Evolutionary conservation across 1,140 invertebrate species (phyloP).

Genomic region (Pseudomyrmex flavicornis): DNA sequence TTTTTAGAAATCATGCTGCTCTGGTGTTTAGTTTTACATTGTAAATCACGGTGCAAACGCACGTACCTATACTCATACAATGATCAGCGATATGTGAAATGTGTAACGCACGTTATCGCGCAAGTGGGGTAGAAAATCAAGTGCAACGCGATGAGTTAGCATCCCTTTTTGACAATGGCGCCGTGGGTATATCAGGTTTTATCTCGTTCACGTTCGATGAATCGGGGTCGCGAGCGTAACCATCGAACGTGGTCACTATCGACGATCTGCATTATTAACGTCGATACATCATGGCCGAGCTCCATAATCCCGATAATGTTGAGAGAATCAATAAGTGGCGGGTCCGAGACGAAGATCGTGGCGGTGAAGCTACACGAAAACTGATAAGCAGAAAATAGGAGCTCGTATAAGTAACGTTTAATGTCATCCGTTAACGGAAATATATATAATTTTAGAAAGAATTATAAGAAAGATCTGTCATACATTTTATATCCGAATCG

Average conservation of each 20-base stretch:
- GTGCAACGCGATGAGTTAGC: constrained; percentile 50
- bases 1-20: background rate
- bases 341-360: background rate
- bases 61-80: background rate
- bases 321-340: constrained; percentile 50
- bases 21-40: background rate
- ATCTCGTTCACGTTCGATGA: constrained; percentile 71
- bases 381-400: constrained; percentile 40
- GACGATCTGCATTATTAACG: constrained; percentile 52
- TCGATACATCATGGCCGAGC: constrained; percentile 47
- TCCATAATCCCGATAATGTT: constrained; percentile 65
- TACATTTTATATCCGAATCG: too few relatives aligned
- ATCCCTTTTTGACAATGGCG: constrained; percentile 52
- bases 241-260: constrained; percentile 30
- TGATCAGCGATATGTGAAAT: constrained; percentile 10
- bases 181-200: constrained; percentile 52
- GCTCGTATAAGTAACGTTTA: too few relatives aligned
- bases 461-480: too few relatives aligned
- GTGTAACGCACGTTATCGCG: constrained; percentile 27
- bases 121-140: constrained; percentile 44
- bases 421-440: background rate
- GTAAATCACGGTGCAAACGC: constrained; percentile 23
- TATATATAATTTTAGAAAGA: background rate
- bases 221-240: constrained; percentile 51
- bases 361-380: background rate